A percentile compares a stretch with the other conserved stretches of the same genome.
phyloP scores from a whole-genome alignment of 2,113 vertebrate species.

The Ameiurus melas region DNA sequence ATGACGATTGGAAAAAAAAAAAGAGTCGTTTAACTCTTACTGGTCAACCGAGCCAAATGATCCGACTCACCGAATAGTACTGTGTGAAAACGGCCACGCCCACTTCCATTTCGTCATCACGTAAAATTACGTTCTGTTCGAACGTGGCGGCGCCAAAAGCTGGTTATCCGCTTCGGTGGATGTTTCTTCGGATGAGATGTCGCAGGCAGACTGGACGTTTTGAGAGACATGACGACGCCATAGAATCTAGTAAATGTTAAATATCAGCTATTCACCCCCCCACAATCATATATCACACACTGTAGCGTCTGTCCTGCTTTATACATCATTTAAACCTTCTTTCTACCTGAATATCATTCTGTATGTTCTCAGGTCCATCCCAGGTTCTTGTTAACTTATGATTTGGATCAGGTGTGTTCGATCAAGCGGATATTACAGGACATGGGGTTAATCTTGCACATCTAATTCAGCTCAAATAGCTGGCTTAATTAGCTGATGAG shows the following conservation, averaged over 20 bases:
- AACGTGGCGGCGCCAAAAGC: slow-evolving; percentile 59
- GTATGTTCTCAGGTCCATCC: neutral
- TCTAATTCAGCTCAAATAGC: too few species aligned
- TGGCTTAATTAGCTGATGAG: neutral
- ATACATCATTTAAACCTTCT: too few species aligned
- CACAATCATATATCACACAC: too few species aligned
- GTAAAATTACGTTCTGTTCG: slow-evolving; percentile 55
- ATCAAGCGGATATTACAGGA: neutral
- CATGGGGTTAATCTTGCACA: neutral
- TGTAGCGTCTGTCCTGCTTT: too few species aligned
- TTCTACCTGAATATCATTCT: too few species aligned
- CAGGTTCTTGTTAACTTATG: neutral
- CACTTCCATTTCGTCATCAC: neutral
- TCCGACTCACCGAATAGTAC: neutral
- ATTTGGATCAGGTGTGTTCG: slow-evolving; percentile 3
- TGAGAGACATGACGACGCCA: neutral
- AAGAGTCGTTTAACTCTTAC: neutral
- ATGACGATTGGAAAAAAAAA: neutral
- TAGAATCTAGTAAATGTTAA: neutral
- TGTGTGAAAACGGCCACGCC: neutral
- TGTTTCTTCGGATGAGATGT: neutral
- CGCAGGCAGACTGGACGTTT: too few species aligned
- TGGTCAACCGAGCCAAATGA: neutral
- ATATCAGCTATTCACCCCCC: neutral
- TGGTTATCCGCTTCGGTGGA: neutral